Base-by-base conservation (phyloP, 2,888 invertebrate genomes). In the Merodon equestris region DNA sequence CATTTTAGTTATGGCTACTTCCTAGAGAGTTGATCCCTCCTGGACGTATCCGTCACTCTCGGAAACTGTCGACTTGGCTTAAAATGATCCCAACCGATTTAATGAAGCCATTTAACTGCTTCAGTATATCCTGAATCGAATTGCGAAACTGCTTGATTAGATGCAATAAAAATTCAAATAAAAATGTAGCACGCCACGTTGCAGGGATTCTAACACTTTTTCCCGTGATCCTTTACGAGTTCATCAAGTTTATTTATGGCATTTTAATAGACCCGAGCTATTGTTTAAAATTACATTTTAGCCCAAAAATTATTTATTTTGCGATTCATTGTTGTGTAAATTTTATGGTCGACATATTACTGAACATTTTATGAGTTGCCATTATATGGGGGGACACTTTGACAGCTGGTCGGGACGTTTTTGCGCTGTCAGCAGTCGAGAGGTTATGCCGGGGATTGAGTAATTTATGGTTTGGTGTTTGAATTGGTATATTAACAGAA, bases 61-160 rank as follows among this genome's bases (percentile, higher is more conserved):
- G n/a, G n/a, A n/a, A n/a, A n/a, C n/a, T n/a, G n/a, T 14, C 14
- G 42, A 63, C 57, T 70, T 58, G 58, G 58, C 42, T 19, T 34
- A 75, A 75, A 63, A 34, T 51, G 45, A 45, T 48, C 40, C 66
- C 2, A 76, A 58, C 60, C 51, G 66, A 66, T 67, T 67, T 68
- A 61, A 50, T 57, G 61, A 47, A 61, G 51, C 48, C 63, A 63
- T 68, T 61, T 67, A 67, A 77, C 48, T 45, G 34, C 72, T 56
- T 47, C 56, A 76, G 61, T 60, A 57, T 63, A 27, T 27, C 7
- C 7, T 7, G 3, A 27, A 27, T 27, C 7, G 3, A 27, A 27
- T 27, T 27, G 3, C 27, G 44, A 58, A 63, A 67, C 63, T 54
- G 67, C 77, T 51, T 63, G 40, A 61, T 72, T 77, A 34, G 15